These are phyloP conservation scores for Rhegmatorhina hoffmannsi DNA, from an alignment of 2,113 vertebrate species.

Conservation along the genomic window DNA sequence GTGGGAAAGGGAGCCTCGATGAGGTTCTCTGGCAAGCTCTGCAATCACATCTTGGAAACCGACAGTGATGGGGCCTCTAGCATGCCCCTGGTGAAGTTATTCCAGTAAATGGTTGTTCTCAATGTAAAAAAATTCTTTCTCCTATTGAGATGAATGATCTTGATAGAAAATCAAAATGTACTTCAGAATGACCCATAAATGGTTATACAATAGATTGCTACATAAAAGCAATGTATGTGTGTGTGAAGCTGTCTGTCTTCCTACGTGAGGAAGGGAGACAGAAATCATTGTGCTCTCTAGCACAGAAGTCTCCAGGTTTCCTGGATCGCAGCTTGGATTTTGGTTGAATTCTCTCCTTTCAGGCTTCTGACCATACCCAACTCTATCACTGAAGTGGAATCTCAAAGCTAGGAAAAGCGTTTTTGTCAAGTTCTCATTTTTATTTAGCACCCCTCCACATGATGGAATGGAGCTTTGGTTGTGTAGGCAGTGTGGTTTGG, in stretches of 20 bases:
- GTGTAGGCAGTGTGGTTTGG: not conserved
- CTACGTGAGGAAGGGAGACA: not conserved
- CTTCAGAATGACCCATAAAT: not conserved
- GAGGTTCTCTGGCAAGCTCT: not conserved
- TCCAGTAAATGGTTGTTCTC: not conserved
- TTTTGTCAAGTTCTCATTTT: not conserved
- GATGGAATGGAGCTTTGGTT: not conserved
- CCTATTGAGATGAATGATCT: not conserved
- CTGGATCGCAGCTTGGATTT: not conserved
- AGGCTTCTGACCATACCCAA: not conserved
- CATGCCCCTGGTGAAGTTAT: not conserved
- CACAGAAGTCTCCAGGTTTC: not conserved
- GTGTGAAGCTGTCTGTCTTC: not conserved
- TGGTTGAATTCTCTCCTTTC: not conserved
- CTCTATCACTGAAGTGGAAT: not conserved
- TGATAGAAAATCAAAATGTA: not conserved
- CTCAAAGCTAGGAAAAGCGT: not conserved
- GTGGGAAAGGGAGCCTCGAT: not conserved
- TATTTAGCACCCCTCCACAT: not conserved
- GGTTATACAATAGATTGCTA: not conserved
- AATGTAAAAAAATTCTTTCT: not conserved
- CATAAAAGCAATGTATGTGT: not conserved
- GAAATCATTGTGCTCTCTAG: rapidly evolving
- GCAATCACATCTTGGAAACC: not conserved
- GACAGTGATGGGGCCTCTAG: not conserved